Base-by-base conservation (phyloP, 2,113 vertebrate species). In the Oryzias melastigma region DNA sequence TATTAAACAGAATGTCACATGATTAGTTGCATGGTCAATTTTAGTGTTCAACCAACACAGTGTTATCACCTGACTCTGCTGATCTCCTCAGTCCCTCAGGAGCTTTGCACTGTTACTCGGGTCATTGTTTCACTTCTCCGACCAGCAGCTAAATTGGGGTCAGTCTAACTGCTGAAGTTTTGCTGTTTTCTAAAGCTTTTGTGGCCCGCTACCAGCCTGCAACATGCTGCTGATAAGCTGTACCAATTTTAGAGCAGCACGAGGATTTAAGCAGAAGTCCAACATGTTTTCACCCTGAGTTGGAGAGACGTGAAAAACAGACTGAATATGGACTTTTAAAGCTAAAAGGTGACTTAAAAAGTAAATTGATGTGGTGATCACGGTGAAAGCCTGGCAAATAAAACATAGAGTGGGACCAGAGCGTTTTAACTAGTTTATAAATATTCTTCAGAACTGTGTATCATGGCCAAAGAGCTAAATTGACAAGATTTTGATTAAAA, bases 111-210 rank as follows among this genome's bases (percentile, higher is more conserved):
- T 7, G 52, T 48, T 45, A 53, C 46, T 55, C 5, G 50, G 50
- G 45, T 49, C 27, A 18, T 20, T 55, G 47, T 66, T 51, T 58
- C 16, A 29, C 0, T 47, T 62, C 58, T 62, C 14, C 12, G 14
- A 14, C n/a, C 51, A 22, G 47, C 25, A 25, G 16, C 24, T n/a
- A 48, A 58, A 55, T 55, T 45, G 50, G 51, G 45, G 62, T 69
- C 51, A 47, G 24, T 40, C 20, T 50, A 27, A 18, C 49, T 46
- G 48, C 42, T 44, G 25, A 40, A 2, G 40, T 40, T 18, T 41
- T 15, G 29, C 48, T 20, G 15, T 68, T 59, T 50, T 17, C 13
- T 22, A 53, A 19, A 64, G 41, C 53, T 42, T 22, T 59, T 22
- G 17, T 52, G 25, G 35, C 51, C 55, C 17, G 12, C 40, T 41